Evolutionary conservation across 2,888 invertebrate species (phyloP), one percentile per base, ranked within the genome.

Genomic region (Lymantria dispar): DNA sequence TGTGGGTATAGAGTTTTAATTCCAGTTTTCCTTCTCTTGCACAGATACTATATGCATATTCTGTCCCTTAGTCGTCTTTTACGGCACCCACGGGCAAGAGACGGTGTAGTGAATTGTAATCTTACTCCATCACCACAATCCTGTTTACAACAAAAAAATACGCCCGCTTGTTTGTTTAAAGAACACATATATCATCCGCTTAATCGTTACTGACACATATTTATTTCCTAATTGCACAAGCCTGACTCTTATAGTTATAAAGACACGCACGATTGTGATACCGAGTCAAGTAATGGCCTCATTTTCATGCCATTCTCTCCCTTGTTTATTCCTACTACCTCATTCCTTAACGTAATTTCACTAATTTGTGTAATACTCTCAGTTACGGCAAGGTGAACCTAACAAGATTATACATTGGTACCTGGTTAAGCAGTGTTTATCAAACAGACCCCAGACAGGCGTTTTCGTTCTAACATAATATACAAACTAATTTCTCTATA

Each of bases 281-380:
- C 41, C 51, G 44, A 42, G 46, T 52, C 61, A 54, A 47, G 50
- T 54, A 51, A 39, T 40, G 38, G 39, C 31, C 31, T 12, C 11
- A 45, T 43, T 68, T 39, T 41, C 50, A 50, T 56, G 33, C 31
- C 52, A 64, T 53, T 68, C 54, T 44, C 68, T 47, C 36, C 44
- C 43, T 55, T 54, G 62, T 64, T 61, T 64, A 58, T 61, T 55
- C 48, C 56, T 50, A 58, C 47, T 50, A 47, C 48, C 50, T 54
- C 43, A 52, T 64, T 52, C 31, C 47, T 47, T 52, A 43, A 15
- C 53, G 44, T 48, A 62, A 68, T 64, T 7, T 12, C 64, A 39
- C 62, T 52, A 64, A 68, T 65, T 64, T 55, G 52, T 68, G 42
- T 53, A 55, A 68, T 64, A 68, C 55, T 54, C 54, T 48, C 54